Base-by-base conservation (phyloP, 2,888 invertebrate species). In the Anaspis maculata region DNA sequence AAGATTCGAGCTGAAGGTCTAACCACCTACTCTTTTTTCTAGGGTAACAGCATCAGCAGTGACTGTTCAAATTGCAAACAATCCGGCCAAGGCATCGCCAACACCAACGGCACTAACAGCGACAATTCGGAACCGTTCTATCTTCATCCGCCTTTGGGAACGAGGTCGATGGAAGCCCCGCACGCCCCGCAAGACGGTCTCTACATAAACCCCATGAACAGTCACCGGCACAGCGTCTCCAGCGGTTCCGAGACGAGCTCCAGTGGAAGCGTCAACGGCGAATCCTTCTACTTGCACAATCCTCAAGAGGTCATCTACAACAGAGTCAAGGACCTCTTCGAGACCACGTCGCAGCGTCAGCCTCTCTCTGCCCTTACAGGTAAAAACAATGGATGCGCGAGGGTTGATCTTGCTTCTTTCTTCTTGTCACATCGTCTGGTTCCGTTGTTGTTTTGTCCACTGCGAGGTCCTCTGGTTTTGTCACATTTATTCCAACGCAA, bases 231-330 rank as follows among this genome's bases (percentile, higher is more conserved):
- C 44, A 63, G 61, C 39, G 49, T 56, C 15, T 59, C 60, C 14
- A 61, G 57, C 41, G 59, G 60, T 39, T 62, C 61, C 26, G 61
- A 59, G 16, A 59, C 57, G 41, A 59, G 61, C 72, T 60, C 71
- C 3, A 51, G 48, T 30, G 74, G 69, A 27, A 73, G 74, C 52
- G 62, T 68, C 31, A 59, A 57, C 37, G 72, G 73, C n/a, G 79
- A 80, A 52, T 78, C 83, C 3, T 91, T 90, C 70, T 91, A 86
- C 61, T 72, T 91, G 30, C 90, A 90, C 67, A 82, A 82, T 54
- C 83, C 83, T 0, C 81, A 84, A 37, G 83, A 85, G 48, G 70
- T 86, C 25, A 76, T 79, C 41, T 88, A 89, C 64, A 87, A 88
- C 61, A 75, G 88, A 30, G 87, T 90, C 28, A 76, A 86, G 30